Base-by-base conservation (phyloP, 2,888 invertebrate species). In the Rhogogaster chlorosoma region DNA sequence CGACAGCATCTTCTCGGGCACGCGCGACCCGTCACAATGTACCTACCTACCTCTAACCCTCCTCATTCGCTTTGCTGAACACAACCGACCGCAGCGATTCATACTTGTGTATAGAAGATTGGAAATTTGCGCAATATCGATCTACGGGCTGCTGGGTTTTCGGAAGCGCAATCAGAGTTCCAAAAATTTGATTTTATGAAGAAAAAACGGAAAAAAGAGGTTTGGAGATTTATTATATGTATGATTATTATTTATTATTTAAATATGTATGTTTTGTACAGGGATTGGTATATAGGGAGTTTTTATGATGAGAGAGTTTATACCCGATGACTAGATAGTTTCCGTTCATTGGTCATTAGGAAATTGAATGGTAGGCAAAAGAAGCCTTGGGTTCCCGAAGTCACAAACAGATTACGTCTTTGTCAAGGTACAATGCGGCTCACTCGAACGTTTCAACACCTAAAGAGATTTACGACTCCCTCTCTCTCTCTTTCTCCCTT, bases 401-500 rank as follows among this genome's bases (percentile, higher is more conserved):
- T 83, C 45, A 71, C 71, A 71, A 83, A 83, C 53, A 67, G 70
- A 67, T 49, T 49, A 67, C 12, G 71, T 42, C 77, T 84, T 84
- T 75, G 75, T 84, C 45, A 61, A 82, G 88, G 83, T 78, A 75
- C 83, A 83, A 84, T 85, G 84, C 82, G 85, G 85, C 84, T 83
- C 78, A 84, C 83, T 86, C 83, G 86, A 84, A 86, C 86, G 87
- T 90, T 90, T 91, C 90, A 89, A 90, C 90, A 88, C 89, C 88
- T 90, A 88, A 88, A 87, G 86, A 90, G 91, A 91, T 91, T 91
- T 91, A 91, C 89, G 45, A 61, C 64, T 64, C 57, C 49, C 45
- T 82, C 29, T 45, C 80, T 22, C 42, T 42, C 22, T 42, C 38
- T 10, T 10, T 26, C n/a, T 82, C 57, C 36, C 70, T 86, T n/a